These are phyloP conservation scores for Centroberyx gerrardi DNA, from an alignment of 2,797 vertebrate genomes.

Conservation along the genomic window DNA sequence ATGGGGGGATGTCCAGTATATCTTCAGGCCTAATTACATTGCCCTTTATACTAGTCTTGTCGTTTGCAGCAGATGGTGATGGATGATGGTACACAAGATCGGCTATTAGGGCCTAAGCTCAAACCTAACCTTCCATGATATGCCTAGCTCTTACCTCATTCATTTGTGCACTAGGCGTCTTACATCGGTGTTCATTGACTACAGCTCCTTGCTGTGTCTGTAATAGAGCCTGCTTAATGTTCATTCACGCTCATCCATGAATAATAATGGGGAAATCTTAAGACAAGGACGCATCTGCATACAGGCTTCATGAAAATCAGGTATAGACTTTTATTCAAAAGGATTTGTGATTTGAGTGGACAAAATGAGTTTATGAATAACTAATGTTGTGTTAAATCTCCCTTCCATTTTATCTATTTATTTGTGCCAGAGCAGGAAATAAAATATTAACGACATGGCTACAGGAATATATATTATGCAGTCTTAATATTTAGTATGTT, in stretches of 20 bases:
- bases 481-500: conserved; percentile 50
- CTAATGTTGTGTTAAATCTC: conserved; percentile 71
- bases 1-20: conserved; percentile 11
- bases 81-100: conserved; percentile 46
- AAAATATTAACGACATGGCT: conserved; percentile 69
- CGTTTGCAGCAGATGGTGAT: conserved; percentile 45
- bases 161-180: conserved; percentile 4
- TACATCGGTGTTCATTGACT: conserved; percentile 25
- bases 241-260: conserved; percentile 20
- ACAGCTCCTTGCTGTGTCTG: conserved; percentile 7
- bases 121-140: conserved; percentile 28
- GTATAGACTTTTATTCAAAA: conserved; percentile 29
- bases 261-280: conserved; percentile 9
- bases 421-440: conserved; percentile 62
- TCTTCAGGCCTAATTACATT: conserved; percentile 28
- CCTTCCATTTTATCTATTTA: conserved; percentile 71
- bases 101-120: conserved; percentile 32
- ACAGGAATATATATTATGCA: conserved; percentile 61
- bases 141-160: conserved; percentile 3
- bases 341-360: conserved; percentile 29
- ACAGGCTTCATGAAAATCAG: conserved; percentile 19
- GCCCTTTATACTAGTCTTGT: conserved; percentile 24
- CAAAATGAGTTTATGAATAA: conserved; percentile 74
- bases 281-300: conserved; percentile 13
- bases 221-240: conserved; percentile 29